Conservation (phyloP, 1,140 invertebrate genomes). For the Trinorchestia longiramus region DNA sequence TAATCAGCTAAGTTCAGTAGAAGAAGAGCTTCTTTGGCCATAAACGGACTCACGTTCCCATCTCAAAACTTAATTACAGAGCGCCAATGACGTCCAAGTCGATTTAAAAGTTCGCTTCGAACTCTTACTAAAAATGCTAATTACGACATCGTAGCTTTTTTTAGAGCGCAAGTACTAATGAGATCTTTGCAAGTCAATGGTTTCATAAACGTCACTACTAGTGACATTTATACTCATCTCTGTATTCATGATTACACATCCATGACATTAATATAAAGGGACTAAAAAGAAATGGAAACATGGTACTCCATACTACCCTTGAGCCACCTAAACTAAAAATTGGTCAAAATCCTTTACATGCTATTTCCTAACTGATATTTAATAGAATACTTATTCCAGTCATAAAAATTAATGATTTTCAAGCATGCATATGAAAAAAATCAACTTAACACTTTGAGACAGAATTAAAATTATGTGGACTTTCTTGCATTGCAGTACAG, state of each 20-base stretch:
- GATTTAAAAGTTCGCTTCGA: background rate
- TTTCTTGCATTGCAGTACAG: too few species aligned
- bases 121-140: background rate
- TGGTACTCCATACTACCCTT: background rate
- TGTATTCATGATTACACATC: background rate
- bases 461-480: too few species aligned
- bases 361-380: too few species aligned
- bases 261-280: background rate
- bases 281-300: background rate
- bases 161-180: background rate
- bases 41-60: conserved; percentile 16
- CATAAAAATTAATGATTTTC: too few species aligned
- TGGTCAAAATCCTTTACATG: too few species aligned
- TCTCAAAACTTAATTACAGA: conserved; percentile 30
- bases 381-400: too few species aligned
- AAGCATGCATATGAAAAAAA: too few species aligned
- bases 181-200: background rate
- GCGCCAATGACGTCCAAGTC: conserved; percentile 15
- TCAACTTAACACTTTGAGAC: too few species aligned
- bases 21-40: background rate
- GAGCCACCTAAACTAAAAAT: too few species aligned
- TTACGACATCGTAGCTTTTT: conserved; percentile 15
- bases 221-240: background rate
- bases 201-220: background rate
- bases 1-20: conserved; percentile 40